Conservation (phyloP, 2,797 vertebrate species). For the Aotus griseimembra region DNA sequence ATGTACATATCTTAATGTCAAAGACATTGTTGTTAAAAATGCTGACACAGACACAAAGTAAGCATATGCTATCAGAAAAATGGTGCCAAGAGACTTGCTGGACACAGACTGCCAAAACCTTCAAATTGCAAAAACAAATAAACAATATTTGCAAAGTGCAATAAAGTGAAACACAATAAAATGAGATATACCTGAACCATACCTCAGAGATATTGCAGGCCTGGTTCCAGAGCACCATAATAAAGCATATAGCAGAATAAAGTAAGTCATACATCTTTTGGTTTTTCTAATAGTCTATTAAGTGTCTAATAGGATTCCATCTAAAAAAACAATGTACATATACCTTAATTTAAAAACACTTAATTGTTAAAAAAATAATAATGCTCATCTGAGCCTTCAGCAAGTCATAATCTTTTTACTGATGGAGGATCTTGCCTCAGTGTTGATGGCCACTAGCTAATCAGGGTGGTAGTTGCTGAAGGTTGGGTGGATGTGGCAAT, state of each 20-base stretch:
- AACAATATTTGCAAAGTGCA: background rate
- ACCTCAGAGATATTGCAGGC: background rate
- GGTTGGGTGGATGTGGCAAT: background rate
- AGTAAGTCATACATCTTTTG: background rate
- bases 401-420: background rate
- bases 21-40: background rate
- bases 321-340: background rate
- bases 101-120: background rate
- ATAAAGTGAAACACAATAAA: background rate
- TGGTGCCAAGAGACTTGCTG: background rate
- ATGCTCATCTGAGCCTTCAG: background rate
- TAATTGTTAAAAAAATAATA: background rate
- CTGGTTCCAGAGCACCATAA: background rate
- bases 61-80: background rate
- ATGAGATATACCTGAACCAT: background rate
- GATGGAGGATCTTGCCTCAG: background rate
- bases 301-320: background rate
- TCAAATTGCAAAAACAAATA: background rate
- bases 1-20: background rate
- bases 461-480: background rate
- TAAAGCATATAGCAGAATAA: background rate
- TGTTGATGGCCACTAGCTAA: background rate
- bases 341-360: background rate
- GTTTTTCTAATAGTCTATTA: background rate
- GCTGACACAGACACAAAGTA: background rate